Percentiles rank a stretch among this genome's conserved stretches.
These are phyloP conservation scores for Danio rerio DNA, from an alignment of 2,113 vertebrate species.

Conservation along the genomic window GRCz12tu NC_133189.1:35646001-35646500, in stretches of 20 bases:
- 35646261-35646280: not conserved
- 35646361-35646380: constrained; percentile 10
- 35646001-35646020: constrained; percentile 54
- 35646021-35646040: constrained; percentile 56
- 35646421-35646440: constrained; percentile 8
- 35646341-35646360: constrained; percentile 44
- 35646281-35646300: constrained; percentile 31
- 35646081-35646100: constrained; percentile 72
- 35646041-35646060: constrained; percentile 62
- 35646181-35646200: constrained; percentile 25
- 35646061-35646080: constrained; percentile 64
- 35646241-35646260: not conserved
- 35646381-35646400: constrained; percentile 4
- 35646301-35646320: constrained; percentile 55
- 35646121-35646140: constrained; percentile 71
- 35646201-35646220: constrained; percentile 14
- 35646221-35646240: not conserved
- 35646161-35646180: constrained; percentile 47
- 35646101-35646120: constrained; percentile 66
- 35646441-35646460: constrained; percentile 15
- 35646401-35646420: not conserved
- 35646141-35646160: constrained; percentile 59
- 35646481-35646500: constrained; percentile 18
- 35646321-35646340: constrained; percentile 53
- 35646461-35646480: constrained; percentile 26